phyloP scores from a whole-genome alignment of 2,888 invertebrate species.

The Eledona agricola region DNA sequence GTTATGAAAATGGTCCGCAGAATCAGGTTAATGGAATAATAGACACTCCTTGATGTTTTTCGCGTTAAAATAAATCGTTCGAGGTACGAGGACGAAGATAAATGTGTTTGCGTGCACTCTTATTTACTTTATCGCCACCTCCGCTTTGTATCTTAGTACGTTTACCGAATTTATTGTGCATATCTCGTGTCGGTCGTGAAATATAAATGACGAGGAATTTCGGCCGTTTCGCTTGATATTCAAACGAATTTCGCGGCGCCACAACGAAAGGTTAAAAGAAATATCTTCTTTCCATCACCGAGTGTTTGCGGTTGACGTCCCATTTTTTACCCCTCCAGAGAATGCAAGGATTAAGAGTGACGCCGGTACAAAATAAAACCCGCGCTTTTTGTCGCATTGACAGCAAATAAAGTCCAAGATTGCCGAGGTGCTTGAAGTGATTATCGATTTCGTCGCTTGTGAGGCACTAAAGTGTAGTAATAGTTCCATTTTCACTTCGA shows the following conservation, averaged over 20 bases:
- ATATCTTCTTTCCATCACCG: conserved; percentile 39
- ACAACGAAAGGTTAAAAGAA: conserved; percentile 35
- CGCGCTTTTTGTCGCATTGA: too few relatives aligned
- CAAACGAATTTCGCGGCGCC: conserved; percentile 34
- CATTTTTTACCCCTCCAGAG: conserved; percentile 31
- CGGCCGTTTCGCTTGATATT: conserved; percentile 30
- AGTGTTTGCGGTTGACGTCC: conserved; percentile 36
- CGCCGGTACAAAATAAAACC: conserved; percentile 4
- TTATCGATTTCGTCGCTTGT: too few relatives aligned
- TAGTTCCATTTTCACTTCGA: too few relatives aligned
- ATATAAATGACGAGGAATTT: conserved; percentile 44
- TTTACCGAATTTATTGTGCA: conserved; percentile 42
- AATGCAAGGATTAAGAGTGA: conserved; percentile 16
- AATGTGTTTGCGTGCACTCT: conserved; percentile 41
- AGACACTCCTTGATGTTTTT: conserved; percentile 51
- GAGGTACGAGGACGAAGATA: conserved; percentile 41
- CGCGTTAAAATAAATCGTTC: conserved; percentile 46
- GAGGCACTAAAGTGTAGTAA: too few relatives aligned
- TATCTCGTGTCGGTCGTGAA: conserved; percentile 39
- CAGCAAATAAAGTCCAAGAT: too few relatives aligned
- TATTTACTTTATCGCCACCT: conserved; percentile 34
- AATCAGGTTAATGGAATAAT: conserved; percentile 54
- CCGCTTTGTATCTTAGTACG: conserved; percentile 27
- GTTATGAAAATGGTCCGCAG: conserved; percentile 45
- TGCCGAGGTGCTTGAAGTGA: too few relatives aligned